Evolutionary conservation across 2,888 invertebrate genomes (phyloP).

Genomic region (Beris morrisii): DNA sequence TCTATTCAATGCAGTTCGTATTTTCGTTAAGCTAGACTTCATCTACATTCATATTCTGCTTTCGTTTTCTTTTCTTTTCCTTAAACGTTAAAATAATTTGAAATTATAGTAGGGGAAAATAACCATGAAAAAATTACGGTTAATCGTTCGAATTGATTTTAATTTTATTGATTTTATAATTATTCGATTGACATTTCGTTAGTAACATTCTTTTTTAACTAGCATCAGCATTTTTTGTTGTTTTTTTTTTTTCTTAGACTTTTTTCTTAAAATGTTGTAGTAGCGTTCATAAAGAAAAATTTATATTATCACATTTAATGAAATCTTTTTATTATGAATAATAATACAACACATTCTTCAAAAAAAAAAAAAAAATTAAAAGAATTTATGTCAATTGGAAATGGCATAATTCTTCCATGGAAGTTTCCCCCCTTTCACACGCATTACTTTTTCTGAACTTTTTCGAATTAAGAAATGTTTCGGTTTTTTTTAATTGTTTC

Average conservation of each 20-base stretch:
- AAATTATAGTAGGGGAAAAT: slow-evolving; percentile 22
- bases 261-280: slow-evolving; percentile 24
- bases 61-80: slow-evolving; percentile 4
- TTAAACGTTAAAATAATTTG: slow-evolving; percentile 4
- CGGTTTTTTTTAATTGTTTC: slow-evolving; percentile 20
- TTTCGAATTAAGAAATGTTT: slow-evolving; percentile 27
- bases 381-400: slow-evolving; percentile 2
- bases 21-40: neutral
- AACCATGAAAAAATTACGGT: slow-evolving; percentile 31
- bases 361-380: slow-evolving; percentile 19
- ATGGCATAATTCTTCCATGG: slow-evolving; percentile 35
- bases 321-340: slow-evolving; percentile 22
- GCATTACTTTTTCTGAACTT: slow-evolving; percentile 15
- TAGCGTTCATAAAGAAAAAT: slow-evolving; percentile 26
- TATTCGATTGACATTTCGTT: slow-evolving; percentile 25
- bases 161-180: slow-evolving; percentile 18
- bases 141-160: slow-evolving; percentile 28
- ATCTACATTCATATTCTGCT: neutral
- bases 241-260: slow-evolving; percentile 10
- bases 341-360: slow-evolving; percentile 28
- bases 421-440: slow-evolving; percentile 31
- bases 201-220: slow-evolving; percentile 24
- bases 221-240: slow-evolving; percentile 23
- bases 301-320: slow-evolving; percentile 24
- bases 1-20: neutral